Evolutionary conservation across 2,797 vertebrate species (phyloP), one percentile per base, ranked within the genome.

Genomic region (Enteromius treurensis): DNA sequence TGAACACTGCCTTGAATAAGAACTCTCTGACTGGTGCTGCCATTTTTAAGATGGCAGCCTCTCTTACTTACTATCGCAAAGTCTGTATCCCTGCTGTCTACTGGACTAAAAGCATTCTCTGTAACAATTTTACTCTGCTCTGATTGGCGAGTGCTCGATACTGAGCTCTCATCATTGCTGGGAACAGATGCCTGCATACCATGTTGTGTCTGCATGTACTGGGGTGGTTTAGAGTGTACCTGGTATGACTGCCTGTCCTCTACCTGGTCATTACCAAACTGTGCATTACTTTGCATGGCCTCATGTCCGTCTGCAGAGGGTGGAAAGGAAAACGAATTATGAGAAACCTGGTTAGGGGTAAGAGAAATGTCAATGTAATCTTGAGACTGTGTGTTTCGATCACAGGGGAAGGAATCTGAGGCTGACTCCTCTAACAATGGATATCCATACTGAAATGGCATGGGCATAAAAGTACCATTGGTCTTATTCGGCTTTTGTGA

Each of bases 361-460:
- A 96, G 77, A 0, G 95, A 89, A 65, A 94, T 86, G 0, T 96
- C 92, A 40, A 93, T 86, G 82, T 93, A 96, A 34, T 96, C 95
- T 84, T 95, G 96, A 29, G 94, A 87, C 86, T 93, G 94, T 34
- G 87, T 42, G 64, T 90, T 93, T 0, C 90, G 88, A 26, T 96
- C 93, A 74, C 91, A 80, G 3, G 91, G 83, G 88, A 97, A 97
- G 0, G 94, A 89, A 78, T 96, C 96, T 1, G 94, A 90, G 51
- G 92, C 86, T 0, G 93, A 88, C 53, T 97, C 94, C 3, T 94
- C 97, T 87, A 96, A 89, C 80, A 95, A 92, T 65, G 93, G 88
- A 92, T 96, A 97, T 89, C 96, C 95, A 90, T 95, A 97, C 40
- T 93, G 96, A 90, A 96, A 97, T 0, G 95, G 88, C 86, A 90